Percentiles rank a stretch among this genome's conserved stretches.
Conservation (phyloP, 2,888 invertebrate species). For the Troides helena region DNA sequence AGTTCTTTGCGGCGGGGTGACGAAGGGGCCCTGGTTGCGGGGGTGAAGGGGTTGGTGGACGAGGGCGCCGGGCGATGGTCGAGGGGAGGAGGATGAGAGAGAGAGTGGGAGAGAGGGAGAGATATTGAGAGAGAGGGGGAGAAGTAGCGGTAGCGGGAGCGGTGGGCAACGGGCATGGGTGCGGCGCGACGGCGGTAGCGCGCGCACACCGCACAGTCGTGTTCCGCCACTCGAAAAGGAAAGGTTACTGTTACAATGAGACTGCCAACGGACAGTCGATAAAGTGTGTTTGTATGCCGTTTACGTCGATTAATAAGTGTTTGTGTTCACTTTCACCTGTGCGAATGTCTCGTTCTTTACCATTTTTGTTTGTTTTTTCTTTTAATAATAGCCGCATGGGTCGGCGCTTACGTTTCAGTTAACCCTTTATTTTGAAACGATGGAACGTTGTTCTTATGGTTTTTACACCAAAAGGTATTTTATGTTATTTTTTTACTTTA, state of each 20-base stretch:
- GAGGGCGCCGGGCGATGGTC: no score
- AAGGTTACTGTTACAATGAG: conserved; percentile 77
- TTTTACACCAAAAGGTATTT: conserved; percentile 91
- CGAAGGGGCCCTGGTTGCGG: conserved; percentile 23
- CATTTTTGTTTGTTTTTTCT: conserved; percentile 73
- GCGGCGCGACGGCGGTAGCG: conserved; percentile 54
- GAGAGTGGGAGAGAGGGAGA: no score
- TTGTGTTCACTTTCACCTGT: conserved; percentile 79
- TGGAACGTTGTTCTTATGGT: conserved; percentile 90
- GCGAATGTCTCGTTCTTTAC: conserved; percentile 78
- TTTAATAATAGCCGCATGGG: conserved; percentile 76
- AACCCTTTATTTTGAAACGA: conserved; percentile 83
- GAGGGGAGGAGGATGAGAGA: no score
- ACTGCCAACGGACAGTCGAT: conserved; percentile 76
- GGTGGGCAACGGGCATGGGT: conserved; percentile 52
- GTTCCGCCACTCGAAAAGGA: conserved; percentile 71
- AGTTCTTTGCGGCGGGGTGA: conserved; percentile 49
- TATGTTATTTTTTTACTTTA: conserved; percentile 78
- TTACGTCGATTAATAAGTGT: conserved; percentile 78
- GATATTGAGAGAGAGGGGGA: no score
- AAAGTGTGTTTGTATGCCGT: conserved; percentile 81
- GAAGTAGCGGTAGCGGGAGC: no score
- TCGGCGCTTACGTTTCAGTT: conserved; percentile 79
- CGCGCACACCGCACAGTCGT: conserved; percentile 62
- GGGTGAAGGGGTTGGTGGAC: no score